Conservation (phyloP, 2,888 invertebrate species). For the Aporophyla lueneburgensis region DNA sequence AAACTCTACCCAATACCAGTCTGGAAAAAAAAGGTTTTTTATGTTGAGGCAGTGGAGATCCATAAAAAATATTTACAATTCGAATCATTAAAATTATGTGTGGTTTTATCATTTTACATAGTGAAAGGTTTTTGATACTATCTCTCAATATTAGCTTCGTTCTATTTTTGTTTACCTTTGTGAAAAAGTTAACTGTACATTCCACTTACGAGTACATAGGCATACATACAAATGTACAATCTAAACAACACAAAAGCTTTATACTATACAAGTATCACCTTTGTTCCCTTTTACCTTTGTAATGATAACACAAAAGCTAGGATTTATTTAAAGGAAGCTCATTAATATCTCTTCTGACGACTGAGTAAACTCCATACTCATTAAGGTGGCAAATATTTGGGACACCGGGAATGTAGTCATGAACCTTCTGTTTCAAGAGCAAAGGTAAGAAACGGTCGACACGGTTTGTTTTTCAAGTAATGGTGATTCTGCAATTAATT, state of each 20-base stretch:
- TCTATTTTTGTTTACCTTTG: background rate
- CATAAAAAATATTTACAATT: background rate
- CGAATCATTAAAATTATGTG: background rate
- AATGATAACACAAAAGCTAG: slow-evolving; percentile 1
- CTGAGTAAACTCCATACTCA: background rate
- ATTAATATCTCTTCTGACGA: background rate
- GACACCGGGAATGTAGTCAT: background rate
- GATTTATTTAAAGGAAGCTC: background rate
- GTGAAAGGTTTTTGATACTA: background rate
- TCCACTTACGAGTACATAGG: background rate
- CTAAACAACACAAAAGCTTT: background rate
- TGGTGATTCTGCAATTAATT: background rate
- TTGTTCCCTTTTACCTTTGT: slow-evolving; percentile 12
- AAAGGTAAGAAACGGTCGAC: background rate
- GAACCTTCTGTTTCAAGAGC: background rate
- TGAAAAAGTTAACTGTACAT: background rate
- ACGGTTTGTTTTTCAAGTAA: background rate
- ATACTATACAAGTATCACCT: background rate
- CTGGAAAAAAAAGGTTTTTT: background rate
- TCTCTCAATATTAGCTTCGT: background rate
- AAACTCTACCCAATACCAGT: background rate
- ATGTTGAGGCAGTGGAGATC: background rate
- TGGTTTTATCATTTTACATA: background rate
- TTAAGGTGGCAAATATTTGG: background rate
- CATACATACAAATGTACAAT: background rate